Percentiles rank a stretch among this genome's conserved stretches.
phyloP scores from a whole-genome alignment of 2,888 invertebrate genomes.

The Drosophila recens region DNA sequence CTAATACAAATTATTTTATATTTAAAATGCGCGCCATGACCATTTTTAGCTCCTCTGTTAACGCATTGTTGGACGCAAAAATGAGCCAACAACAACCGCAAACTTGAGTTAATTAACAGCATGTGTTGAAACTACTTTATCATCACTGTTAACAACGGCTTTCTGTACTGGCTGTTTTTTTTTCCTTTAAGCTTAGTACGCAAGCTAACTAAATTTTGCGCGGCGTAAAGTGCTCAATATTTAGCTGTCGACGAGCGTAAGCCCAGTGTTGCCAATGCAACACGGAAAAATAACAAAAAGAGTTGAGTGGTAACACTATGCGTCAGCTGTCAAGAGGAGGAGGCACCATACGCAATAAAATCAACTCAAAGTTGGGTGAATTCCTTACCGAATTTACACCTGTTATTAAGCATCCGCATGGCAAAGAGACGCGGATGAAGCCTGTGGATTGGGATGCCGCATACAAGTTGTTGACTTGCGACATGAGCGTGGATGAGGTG shows the following conservation, averaged over 20 bases:
- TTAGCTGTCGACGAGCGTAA: no score
- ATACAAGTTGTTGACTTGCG: constrained; percentile 88
- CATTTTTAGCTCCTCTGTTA: constrained; percentile 5
- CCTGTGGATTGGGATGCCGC: constrained; percentile 90
- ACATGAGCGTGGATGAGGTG: constrained; percentile 90
- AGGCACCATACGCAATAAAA: constrained; percentile 94
- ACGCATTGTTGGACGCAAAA: constrained; percentile 3
- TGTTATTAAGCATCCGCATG: constrained; percentile 89
- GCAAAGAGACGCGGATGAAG: constrained; percentile 78
- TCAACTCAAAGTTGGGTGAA: constrained; percentile 90
- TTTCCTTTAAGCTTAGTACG: no score
- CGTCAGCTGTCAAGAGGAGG: constrained; percentile 96
- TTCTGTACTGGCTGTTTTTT: neutral
- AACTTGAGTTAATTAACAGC: neutral
- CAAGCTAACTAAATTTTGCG: constrained; percentile 94
- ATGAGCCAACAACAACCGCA: neutral
- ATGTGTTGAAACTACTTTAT: neutral
- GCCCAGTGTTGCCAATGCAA: no score
- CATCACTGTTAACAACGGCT: neutral
- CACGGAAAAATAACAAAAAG: no score
- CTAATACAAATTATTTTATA: constrained; percentile 46
- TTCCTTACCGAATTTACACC: constrained; percentile 94
- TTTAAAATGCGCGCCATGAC: neutral
- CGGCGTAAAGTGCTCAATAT: no score
- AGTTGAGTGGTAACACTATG: no score